Evolutionary conservation across 1,140 invertebrate genomes (phyloP), one percentile per base, ranked within the genome.

Genomic region (Harlomillsia oculata): DNA sequence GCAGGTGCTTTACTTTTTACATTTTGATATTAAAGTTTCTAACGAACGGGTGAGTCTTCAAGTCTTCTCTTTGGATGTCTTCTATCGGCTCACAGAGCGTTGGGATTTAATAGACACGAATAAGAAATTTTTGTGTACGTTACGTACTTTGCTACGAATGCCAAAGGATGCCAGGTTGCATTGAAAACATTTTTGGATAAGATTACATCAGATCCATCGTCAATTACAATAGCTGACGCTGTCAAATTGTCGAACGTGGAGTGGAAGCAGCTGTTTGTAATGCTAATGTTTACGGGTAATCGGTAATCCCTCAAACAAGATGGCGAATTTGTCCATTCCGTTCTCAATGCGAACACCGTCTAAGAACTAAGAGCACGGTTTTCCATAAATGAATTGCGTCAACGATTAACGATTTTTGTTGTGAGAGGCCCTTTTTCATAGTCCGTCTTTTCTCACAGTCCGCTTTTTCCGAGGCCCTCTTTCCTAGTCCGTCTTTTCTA

Each of bases 221-320:
- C 21, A 1, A 45, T 32, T 2, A 37, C 32, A 16, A 58, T 26
- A 11, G 45, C n/a, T 9, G 6, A 13, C 2, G 44, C 21, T 1
- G 40, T 13, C 8, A 52, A 30, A 41, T 52, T 58, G 5, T 52
- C 39, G 29, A 58, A n/a, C n/a, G n/a, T n/a, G n/a, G n/a, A n/a
- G n/a, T n/a, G n/a, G n/a, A n/a, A 58, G 9, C 30, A 40, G 2
- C n/a, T 11, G 8, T 50, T 1, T 8, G 34, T 41, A 11, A 57
- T 32, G 14, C 45, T 50, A 16, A 37, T 32, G 32, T 58, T 45
- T 1, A 32, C 23, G n/a, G n/a, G n/a, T n/a, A n/a, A n/a, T n/a
- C n/a, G n/a, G n/a, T n/a, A n/a, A n/a, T 29, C 20, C 14, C 25
- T 36, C 48, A 5, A 26, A 30, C 2, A 50, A 14, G 2, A 50